These are phyloP conservation scores for Perodicticus potto DNA, from an alignment of 2,797 vertebrate genomes.

Conservation along the genomic window DNA sequence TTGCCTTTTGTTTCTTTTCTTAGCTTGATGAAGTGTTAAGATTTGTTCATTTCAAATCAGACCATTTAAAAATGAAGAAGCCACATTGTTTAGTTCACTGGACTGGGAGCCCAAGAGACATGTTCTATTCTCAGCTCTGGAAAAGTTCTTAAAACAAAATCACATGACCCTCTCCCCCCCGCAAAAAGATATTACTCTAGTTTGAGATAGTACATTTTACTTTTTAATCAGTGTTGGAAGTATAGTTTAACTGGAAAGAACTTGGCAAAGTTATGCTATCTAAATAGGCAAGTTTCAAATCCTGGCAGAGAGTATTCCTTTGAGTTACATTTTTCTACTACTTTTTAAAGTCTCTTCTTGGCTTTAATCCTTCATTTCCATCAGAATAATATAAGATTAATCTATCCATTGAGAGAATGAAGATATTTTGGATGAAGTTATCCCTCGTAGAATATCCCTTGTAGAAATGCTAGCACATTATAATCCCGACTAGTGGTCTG, in stretches of 20 bases:
- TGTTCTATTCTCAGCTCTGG: slow-evolving; percentile 69
- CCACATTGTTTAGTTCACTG: slow-evolving; percentile 69
- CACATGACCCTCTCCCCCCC: not conserved
- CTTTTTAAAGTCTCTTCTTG: slow-evolving; percentile 44
- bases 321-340: slow-evolving; percentile 62
- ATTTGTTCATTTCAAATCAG: slow-evolving; percentile 73
- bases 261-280: slow-evolving; percentile 49
- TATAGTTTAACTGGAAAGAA: slow-evolving; percentile 62
- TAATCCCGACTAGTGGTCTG: not conserved
- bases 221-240: slow-evolving; percentile 72
- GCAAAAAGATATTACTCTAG: slow-evolving; percentile 57
- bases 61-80: slow-evolving; percentile 72
- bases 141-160: slow-evolving; percentile 73
- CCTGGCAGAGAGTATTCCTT: slow-evolving; percentile 51
- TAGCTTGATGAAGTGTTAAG: slow-evolving; percentile 73
- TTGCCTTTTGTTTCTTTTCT: slow-evolving; percentile 68
- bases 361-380: slow-evolving; percentile 49
- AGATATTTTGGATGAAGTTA: slow-evolving; percentile 33
- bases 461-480: not conserved
- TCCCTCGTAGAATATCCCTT: not conserved
- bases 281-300: slow-evolving; percentile 54
- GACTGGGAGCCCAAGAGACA: slow-evolving; percentile 68
- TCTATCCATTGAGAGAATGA: slow-evolving; percentile 14
- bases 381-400: slow-evolving; percentile 35
- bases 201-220: slow-evolving; percentile 65